These are phyloP conservation scores for Plectrocnemia conspersa DNA, from an alignment of 1,140 invertebrate genomes.

Conservation along the genomic window DNA sequence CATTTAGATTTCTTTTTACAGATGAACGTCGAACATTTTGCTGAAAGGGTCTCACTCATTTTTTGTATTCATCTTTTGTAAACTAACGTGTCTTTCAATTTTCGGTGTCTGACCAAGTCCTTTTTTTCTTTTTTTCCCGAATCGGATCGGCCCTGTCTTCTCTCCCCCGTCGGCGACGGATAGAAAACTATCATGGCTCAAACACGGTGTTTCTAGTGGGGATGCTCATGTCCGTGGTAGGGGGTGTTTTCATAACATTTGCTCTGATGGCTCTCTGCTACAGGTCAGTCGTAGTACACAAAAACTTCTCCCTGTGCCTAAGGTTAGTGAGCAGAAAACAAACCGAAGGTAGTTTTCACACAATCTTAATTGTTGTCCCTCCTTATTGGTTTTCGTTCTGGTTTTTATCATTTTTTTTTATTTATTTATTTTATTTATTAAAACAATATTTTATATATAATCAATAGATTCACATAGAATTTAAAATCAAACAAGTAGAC, in stretches of 20 bases:
- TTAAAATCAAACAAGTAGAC: constrained; percentile 29
- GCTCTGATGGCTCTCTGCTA: constrained; percentile 97
- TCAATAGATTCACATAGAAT: constrained; percentile 28
- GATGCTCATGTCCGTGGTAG: constrained; percentile 96
- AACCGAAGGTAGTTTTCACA: constrained; percentile 62
- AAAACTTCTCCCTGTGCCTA: constrained; percentile 94
- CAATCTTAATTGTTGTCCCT: constrained; percentile 35
- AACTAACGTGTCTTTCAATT: too few relatives aligned
- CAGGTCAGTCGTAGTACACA: constrained; percentile 97
- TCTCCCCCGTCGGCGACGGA: constrained; percentile 41
- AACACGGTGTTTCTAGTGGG: constrained; percentile 94
- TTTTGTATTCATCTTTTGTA: too few relatives aligned
- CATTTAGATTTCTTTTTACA: neutral
- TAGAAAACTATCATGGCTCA: constrained; percentile 90
- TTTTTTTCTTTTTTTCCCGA: constrained; percentile 27
- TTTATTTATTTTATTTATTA: neutral
- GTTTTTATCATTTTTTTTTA: constrained; percentile 6
- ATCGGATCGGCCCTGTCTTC: constrained; percentile 34
- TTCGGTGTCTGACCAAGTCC: constrained; percentile 8
- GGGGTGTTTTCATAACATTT: constrained; percentile 97
- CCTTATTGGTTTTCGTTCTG: neutral
- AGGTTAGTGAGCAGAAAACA: constrained; percentile 86
- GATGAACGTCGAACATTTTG: neutral
- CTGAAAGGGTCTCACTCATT: constrained; percentile 5
- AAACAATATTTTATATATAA: constrained; percentile 7